Conservation (phyloP, 2,888 invertebrate species). For the Polymixis lichenea region DNA sequence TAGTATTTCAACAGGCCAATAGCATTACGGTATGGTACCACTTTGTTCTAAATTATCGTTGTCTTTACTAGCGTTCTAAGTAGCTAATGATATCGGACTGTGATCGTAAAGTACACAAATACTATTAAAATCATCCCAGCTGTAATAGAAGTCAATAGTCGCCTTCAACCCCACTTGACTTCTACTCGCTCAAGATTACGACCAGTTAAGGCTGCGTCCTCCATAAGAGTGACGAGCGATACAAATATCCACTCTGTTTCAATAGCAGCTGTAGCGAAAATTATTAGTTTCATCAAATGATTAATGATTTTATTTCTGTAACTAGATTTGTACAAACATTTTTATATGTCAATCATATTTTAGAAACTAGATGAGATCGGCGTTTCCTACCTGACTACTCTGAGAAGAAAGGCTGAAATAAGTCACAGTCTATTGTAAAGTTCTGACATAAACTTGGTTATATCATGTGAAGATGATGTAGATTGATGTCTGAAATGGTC, state of each 20-base stretch:
- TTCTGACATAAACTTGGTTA: too few species aligned
- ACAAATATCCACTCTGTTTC: background rate
- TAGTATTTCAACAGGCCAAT: background rate
- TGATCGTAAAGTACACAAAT: slow-evolving; percentile 4
- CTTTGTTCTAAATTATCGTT: slow-evolving; percentile 1
- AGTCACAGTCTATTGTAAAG: too few species aligned
- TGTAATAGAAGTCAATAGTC: slow-evolving; percentile 33
- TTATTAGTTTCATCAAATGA: background rate
- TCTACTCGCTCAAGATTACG: slow-evolving; percentile 35
- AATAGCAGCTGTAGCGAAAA: background rate
- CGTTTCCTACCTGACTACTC: too few species aligned
- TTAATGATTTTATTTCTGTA: too few species aligned
- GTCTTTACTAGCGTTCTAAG: background rate
- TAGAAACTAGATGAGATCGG: too few species aligned
- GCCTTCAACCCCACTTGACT: slow-evolving; percentile 34
- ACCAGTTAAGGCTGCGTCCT: slow-evolving; percentile 11
- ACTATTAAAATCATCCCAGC: slow-evolving; percentile 11
- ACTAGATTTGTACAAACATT: too few species aligned
- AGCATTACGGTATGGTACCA: background rate
- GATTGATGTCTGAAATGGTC: too few species aligned
- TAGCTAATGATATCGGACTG: background rate
- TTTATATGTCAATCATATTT: too few species aligned
- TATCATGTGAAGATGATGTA: too few species aligned
- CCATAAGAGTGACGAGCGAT: slow-evolving; percentile 9
- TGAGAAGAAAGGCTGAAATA: too few species aligned